Evolutionary conservation across 1,140 invertebrate genomes (phyloP), one percentile per base, ranked within the genome.

Genomic region (Drosophila jambulina): DNA sequence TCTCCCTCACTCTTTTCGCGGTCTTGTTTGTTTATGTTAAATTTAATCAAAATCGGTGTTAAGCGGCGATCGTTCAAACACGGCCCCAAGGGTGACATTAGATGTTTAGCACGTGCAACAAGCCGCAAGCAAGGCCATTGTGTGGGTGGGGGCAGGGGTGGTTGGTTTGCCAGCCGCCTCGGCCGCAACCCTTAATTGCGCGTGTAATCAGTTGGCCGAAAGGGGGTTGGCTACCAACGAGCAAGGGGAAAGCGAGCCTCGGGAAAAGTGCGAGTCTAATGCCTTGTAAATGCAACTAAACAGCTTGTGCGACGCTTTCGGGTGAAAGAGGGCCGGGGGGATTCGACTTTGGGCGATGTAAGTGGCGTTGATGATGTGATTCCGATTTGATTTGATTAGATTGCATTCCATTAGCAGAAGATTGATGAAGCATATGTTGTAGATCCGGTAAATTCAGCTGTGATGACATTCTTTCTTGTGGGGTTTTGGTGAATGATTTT

Each of bases 181-280:
- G 64, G 36, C 84, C 84, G 64, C 84, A 87, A 80, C 84, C 84
- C 84, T 88, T 87, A 87, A 87, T 87, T 88, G 84, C 65, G 77
- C 84, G 80, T 88, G 84, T 88, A 87, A 87, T 88, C 84, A 77
- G 53, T 46, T 40, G 48, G 38, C 64, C 40, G 19, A 54, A 54
- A 49, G 59, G 51, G 38, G 75, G 64, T 77, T 59, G 62, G 43
- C 49, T 21, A 12, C 51, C 51, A 27, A 40, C 56, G 4, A 19
- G 27, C 62, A 1, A 10, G 46, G 29, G 19, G 13, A 21, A 45
- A 17, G 19, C 21, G 40, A 12, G 9, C 34, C 36, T 15, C 10
- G 15, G 36, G 48, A 42, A 42, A 42, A 42, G 64, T 23, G 53
- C 49, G 59, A 38, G 64, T 46, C 67, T 67, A 78, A 87, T 83